Percentiles rank a stretch among this genome's conserved stretches.
Evolutionary conservation across 2,797 vertebrate genomes (phyloP).

Genomic region (Sebastes steindachneri): DNA sequence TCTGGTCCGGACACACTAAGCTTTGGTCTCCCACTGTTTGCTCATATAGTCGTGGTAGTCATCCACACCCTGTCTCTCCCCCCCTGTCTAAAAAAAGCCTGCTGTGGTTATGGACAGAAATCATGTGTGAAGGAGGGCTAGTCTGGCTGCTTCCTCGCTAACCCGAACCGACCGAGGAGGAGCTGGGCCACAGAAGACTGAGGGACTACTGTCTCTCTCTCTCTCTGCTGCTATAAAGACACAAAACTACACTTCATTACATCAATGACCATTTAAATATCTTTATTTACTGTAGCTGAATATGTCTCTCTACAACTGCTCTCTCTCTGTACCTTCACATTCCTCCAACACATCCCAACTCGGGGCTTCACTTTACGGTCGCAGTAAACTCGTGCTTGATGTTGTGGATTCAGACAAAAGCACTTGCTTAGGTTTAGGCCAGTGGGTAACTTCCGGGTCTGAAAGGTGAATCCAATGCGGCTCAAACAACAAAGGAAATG

Average conservation of each 20-base stretch:
- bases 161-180: conserved; percentile 4
- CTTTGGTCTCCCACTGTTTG: conserved; percentile 45
- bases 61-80: conserved; percentile 72
- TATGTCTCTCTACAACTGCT: not conserved
- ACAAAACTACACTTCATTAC: conserved; percentile 11
- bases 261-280: not conserved
- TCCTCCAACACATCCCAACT: not conserved
- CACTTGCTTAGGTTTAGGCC: too few relatives aligned
- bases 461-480: too few relatives aligned
- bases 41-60: conserved; percentile 52
- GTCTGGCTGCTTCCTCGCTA: conserved; percentile 27
- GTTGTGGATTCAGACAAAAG: not conserved
- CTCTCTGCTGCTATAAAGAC: conserved; percentile 4
- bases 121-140: conserved; percentile 33
- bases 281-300: not conserved
- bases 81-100: conserved; percentile 67
- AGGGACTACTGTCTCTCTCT: conserved; percentile 39
- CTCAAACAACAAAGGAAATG: too few relatives aligned
- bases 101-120: conserved; percentile 60
- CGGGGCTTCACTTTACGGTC: not conserved
- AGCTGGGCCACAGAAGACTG: conserved; percentile 39
- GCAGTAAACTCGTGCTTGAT: not conserved
- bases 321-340: not conserved
- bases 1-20: conserved; percentile 27
- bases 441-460: too few relatives aligned